phyloP scores from a whole-genome alignment of 1,140 invertebrate genomes.

The Oedothorax gibbosus region DNA sequence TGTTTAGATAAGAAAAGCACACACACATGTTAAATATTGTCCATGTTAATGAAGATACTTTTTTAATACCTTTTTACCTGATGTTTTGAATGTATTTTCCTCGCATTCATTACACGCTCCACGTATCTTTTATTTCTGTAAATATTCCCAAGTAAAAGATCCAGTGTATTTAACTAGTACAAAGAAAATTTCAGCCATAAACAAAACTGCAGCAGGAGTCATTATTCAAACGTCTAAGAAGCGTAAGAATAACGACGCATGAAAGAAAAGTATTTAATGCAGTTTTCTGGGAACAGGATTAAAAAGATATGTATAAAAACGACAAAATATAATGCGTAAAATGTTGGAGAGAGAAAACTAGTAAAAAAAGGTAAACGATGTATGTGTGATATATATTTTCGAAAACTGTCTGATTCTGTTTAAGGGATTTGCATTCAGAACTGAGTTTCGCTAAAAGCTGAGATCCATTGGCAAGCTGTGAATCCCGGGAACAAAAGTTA shows the following conservation, averaged over 20 bases:
- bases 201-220: constrained; percentile 2
- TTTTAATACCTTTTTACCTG: too few relatives aligned
- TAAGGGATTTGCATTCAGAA: constrained; percentile 39
- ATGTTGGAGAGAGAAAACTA: constrained; percentile 2
- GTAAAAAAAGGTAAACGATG: constrained; percentile 28
- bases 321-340: constrained; percentile 27
- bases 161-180: too few relatives aligned
- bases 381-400: constrained; percentile 38
- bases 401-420: constrained; percentile 9
- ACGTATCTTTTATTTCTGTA: too few relatives aligned
- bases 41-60: too few relatives aligned
- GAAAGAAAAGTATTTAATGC: constrained; percentile 15
- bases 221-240: constrained; percentile 37
- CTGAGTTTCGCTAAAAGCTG: constrained; percentile 11
- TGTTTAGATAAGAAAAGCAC: too few relatives aligned
- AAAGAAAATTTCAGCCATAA: too few relatives aligned
- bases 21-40: too few relatives aligned
- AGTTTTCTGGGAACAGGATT: constrained; percentile 5
- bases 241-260: neutral
- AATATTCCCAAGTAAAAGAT: too few relatives aligned
- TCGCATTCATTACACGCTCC: too few relatives aligned
- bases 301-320: neutral
- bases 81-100: too few relatives aligned
- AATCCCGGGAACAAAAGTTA: constrained; percentile 17
- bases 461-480: neutral